These are phyloP conservation scores for Oxyura jamaicensis DNA, from an alignment of 2,113 vertebrate genomes.

Conservation along the genomic window DNA sequence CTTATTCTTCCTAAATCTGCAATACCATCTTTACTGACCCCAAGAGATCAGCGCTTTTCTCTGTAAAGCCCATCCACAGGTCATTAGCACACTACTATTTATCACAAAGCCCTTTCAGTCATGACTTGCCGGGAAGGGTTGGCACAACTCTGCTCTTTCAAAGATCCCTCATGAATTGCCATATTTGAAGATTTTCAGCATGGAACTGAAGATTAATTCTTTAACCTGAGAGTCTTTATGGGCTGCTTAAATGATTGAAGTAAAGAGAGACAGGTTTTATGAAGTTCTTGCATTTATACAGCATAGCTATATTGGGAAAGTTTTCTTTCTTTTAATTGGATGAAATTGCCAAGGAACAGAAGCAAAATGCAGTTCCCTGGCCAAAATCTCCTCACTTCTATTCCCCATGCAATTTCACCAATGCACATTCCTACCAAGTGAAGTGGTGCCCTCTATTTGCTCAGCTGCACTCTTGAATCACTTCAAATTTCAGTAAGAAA, in stretches of 20 bases:
- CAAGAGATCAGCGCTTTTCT: neutral
- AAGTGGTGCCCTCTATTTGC: neutral
- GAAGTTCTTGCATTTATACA: neutral
- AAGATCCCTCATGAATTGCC: conserved; percentile 28
- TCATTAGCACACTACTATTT: conserved; percentile 25
- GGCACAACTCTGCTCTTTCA: neutral
- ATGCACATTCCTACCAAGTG: neutral
- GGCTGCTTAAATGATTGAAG: neutral
- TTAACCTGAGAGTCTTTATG: neutral
- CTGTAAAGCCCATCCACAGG: neutral
- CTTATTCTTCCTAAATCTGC: conserved; percentile 7
- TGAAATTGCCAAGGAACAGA: neutral
- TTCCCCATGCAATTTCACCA: neutral
- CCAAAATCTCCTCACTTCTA: neutral
- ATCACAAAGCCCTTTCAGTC: conserved; percentile 35
- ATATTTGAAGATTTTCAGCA: neutral
- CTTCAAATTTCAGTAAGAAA: neutral
- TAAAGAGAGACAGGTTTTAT: neutral
- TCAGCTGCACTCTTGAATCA: neutral
- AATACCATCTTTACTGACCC: neutral
- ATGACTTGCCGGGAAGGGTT: neutral
- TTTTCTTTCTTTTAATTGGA: neutral
- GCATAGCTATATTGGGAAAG: neutral
- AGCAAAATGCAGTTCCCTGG: neutral
- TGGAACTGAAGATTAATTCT: conserved; percentile 5